Conservation (phyloP, 2,888 invertebrate genomes). For the Drosophila bunnanda region DNA sequence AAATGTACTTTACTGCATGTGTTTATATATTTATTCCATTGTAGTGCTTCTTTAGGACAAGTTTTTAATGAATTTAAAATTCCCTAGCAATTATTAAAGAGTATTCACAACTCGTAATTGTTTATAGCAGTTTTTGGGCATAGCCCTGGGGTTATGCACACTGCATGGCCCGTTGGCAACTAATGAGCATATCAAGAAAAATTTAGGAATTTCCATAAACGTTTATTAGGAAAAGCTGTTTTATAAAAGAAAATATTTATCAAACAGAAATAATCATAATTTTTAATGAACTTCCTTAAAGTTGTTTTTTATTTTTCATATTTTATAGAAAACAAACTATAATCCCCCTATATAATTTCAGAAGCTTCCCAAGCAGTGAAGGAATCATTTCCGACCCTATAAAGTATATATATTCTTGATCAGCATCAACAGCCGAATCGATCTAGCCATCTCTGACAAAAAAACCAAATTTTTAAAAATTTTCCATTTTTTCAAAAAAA, state of each 20-base stretch:
- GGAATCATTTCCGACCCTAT: too few species aligned
- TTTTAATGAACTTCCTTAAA: not conserved
- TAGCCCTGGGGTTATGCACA: too few species aligned
- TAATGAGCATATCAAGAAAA: not conserved
- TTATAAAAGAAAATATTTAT: not conserved
- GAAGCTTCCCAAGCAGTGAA: too few species aligned
- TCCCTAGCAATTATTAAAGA: not conserved
- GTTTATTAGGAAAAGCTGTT: not conserved
- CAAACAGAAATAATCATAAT: not conserved
- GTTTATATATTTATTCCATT: too few species aligned
- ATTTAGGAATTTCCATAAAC: not conserved
- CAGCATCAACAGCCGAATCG: too few species aligned
- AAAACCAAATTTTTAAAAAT: too few species aligned
- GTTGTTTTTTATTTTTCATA: not conserved
- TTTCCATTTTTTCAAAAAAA: too few species aligned
- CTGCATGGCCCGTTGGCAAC: not conserved
- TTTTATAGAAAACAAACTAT: too few species aligned
- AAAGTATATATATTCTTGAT: too few species aligned
- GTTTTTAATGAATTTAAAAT: not conserved
- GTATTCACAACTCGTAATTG: not conserved
- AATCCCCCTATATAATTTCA: too few species aligned
- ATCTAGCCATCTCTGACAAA: too few species aligned
- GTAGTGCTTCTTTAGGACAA: not conserved
- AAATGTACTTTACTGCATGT: too few species aligned
- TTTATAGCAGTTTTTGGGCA: not conserved